Evolutionary conservation across 2,888 invertebrate genomes (phyloP).

Genomic region (Eledona agricola): DNA sequence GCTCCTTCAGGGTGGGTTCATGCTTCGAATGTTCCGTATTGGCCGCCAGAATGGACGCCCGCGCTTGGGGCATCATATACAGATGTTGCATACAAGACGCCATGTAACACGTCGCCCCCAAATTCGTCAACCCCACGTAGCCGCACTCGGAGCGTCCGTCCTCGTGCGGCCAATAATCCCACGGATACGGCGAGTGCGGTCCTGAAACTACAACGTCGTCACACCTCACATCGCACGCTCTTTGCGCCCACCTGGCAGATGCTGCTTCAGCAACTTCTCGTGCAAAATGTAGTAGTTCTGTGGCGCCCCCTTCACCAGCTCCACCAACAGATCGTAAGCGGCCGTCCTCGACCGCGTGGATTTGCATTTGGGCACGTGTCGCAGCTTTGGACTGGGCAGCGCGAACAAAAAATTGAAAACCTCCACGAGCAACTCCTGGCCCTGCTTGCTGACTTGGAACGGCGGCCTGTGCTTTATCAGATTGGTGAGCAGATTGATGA

Average conservation of each 20-base stretch:
- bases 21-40: conserved; percentile 79
- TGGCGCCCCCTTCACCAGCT: conserved; percentile 83
- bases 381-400: conserved; percentile 83
- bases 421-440: conserved; percentile 73
- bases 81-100: conserved; percentile 97
- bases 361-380: conserved; percentile 93
- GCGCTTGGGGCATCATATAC: conserved; percentile 96
- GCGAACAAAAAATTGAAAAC: conserved; percentile 90
- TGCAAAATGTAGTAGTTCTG: conserved; percentile 88
- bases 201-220: conserved; percentile 59
- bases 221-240: no score
- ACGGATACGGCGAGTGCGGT: conserved; percentile 86
- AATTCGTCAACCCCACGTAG: conserved; percentile 92
- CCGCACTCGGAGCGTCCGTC: conserved; percentile 94
- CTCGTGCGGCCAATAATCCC: conserved; percentile 98
- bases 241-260: conserved; percentile 83
- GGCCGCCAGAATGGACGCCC: conserved; percentile 83
- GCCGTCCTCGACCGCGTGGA: conserved; percentile 88
- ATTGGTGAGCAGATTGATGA: conserved; percentile 86
- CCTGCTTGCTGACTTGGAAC: conserved; percentile 83
- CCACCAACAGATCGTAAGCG: conserved; percentile 90
- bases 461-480: conserved; percentile 88
- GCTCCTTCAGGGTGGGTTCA: conserved; percentile 81
- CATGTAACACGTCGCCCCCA: conserved; percentile 98
- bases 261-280: conserved; percentile 83